These are phyloP conservation scores for Trachythela sp. DNA, from an alignment of 64 coral and sea anemone species.

Conservation along the genomic window DNA sequence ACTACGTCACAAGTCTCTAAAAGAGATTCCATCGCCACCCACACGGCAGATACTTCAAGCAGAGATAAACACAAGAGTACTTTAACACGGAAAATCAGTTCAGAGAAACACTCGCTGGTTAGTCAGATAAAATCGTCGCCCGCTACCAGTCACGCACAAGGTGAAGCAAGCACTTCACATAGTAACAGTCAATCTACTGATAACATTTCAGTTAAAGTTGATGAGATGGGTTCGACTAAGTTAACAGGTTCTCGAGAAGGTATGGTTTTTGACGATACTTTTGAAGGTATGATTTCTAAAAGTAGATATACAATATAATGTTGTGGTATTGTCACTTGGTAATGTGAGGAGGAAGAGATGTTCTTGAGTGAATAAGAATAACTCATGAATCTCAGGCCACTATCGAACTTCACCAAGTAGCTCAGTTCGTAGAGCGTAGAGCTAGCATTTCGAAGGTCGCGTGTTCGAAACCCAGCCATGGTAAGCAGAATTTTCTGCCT, in stretches of 20 bases:
- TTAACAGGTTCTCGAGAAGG: not conserved
- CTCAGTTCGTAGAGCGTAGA: too few species aligned
- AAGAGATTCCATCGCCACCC: not conserved
- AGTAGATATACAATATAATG: too few species aligned
- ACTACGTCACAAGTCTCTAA: not conserved
- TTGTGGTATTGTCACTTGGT: too few species aligned
- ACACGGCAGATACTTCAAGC: not conserved
- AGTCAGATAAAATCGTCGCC: not conserved
- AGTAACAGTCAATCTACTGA: not conserved
- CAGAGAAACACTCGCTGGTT: not conserved
- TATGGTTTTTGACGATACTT: not conserved
- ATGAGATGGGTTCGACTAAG: not conserved
- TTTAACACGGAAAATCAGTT: not conserved
- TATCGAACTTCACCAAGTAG: too few species aligned
- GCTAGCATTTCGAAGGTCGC: too few species aligned
- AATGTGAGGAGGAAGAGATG: too few species aligned
- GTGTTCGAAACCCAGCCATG: too few species aligned
- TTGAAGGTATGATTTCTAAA: not conserved
- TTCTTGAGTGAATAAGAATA: too few species aligned
- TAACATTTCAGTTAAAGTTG: not conserved
- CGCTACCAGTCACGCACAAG: not conserved
- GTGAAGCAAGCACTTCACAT: not conserved
- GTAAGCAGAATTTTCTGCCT: too few species aligned
- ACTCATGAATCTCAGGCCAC: too few species aligned
- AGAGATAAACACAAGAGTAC: not conserved